Evolutionary conservation across 2,888 invertebrate genomes (phyloP).

Genomic region (Heteromurus nitidus): DNA sequence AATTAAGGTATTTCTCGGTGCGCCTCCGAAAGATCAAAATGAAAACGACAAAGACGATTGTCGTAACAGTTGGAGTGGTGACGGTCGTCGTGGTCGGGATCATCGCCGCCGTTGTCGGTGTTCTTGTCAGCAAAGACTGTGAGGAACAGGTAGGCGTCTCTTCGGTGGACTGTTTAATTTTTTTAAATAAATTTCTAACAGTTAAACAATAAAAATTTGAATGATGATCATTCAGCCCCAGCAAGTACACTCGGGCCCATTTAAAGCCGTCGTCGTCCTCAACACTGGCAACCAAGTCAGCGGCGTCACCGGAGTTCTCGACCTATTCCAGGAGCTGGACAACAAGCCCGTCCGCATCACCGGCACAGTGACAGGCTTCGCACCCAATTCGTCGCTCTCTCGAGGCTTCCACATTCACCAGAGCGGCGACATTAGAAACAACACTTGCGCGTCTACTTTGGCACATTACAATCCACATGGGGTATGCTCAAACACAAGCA

Average conservation of each 20-base stretch:
- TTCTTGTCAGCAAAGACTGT: conserved; percentile 16
- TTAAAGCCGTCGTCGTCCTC: conserved; percentile 44
- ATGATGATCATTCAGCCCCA: not conserved
- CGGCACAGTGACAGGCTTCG: conserved; percentile 61
- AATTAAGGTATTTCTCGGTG: no score
- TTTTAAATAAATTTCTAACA: no score
- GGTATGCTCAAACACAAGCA: no score
- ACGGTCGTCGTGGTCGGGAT: conserved; percentile 15
- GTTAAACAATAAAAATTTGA: not conserved
- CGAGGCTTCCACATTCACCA: conserved; percentile 71
- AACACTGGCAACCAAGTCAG: conserved; percentile 36
- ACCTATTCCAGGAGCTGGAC: conserved; percentile 52
- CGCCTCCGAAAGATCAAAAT: no score
- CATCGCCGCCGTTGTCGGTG: conserved; percentile 27
- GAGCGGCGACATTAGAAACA: conserved; percentile 64
- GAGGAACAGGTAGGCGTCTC: conserved; percentile 1
- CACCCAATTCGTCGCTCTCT: no score
- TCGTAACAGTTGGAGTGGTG: conserved; percentile 27
- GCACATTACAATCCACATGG: conserved; percentile 65
- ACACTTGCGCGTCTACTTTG: conserved; percentile 52
- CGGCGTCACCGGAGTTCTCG: conserved; percentile 25
- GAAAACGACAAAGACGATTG: no score
- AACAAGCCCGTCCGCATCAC: conserved; percentile 58
- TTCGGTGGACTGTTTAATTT: no score
- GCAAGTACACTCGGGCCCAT: no score